These are phyloP conservation scores for Sesamia inferens DNA, from an alignment of 2,888 invertebrate species.

Conservation along the genomic window DNA sequence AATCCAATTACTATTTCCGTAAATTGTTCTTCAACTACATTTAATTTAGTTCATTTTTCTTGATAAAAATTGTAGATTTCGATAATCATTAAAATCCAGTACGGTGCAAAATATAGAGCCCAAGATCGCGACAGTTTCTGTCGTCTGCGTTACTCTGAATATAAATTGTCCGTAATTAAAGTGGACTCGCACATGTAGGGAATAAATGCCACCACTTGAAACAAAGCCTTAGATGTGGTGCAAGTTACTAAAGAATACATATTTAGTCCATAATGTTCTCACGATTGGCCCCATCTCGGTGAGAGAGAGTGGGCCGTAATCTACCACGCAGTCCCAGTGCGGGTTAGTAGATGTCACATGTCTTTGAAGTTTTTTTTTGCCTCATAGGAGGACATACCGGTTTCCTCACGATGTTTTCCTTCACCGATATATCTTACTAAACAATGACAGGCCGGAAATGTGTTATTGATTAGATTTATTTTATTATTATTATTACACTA, in stretches of 20 bases:
- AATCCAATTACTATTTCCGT: not conserved
- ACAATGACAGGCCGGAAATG: not conserved
- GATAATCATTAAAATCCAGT: conserved; percentile 76
- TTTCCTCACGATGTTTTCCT: too few species aligned
- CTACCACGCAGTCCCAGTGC: too few species aligned
- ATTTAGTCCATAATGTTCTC: too few species aligned
- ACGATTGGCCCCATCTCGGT: too few species aligned
- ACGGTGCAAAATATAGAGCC: conserved; percentile 73
- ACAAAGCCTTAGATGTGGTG: conserved; percentile 79
- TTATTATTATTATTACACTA: too few species aligned
- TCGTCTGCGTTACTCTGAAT: conserved; percentile 87
- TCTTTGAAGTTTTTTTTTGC: too few species aligned
- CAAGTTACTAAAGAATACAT: conserved; percentile 58
- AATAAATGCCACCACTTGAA: conserved; percentile 89
- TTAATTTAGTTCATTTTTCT: too few species aligned
- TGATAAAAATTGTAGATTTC: conserved; percentile 1
- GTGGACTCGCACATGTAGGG: conserved; percentile 87
- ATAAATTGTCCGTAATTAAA: conserved; percentile 90
- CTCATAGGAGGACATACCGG: too few species aligned
- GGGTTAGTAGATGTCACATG: too few species aligned
- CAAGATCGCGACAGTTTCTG: conserved; percentile 78
- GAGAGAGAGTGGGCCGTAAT: too few species aligned
- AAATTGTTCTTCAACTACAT: not conserved
- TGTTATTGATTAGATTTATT: conserved; percentile 18
- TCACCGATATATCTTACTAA: too few species aligned